Conservation (phyloP, 1,140 invertebrate genomes). For the Zaprionus nigranus region DNA sequence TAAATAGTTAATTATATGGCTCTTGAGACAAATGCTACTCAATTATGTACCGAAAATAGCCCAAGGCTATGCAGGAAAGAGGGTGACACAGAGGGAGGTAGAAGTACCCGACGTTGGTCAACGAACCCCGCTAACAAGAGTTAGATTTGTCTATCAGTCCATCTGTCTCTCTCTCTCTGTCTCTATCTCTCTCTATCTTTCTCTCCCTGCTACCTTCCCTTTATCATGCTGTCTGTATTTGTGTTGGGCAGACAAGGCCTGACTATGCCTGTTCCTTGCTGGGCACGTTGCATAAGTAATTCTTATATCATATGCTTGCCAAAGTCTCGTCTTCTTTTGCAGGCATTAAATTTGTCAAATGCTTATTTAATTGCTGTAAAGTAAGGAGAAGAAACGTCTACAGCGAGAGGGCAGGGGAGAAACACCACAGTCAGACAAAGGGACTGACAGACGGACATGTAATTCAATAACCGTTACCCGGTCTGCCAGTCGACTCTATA, state of each 20-base stretch:
- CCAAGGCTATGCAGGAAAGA: background rate
- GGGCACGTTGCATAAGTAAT: background rate
- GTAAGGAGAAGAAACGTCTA: conserved; percentile 15
- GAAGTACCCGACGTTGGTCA: conserved; percentile 2
- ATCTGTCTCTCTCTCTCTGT: background rate
- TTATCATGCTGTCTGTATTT: background rate
- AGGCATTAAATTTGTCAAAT: conserved; percentile 42
- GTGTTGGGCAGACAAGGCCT: background rate
- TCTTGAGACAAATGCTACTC: conserved; percentile 29
- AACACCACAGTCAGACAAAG: background rate
- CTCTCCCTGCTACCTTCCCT: no score
- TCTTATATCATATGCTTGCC: conserved; percentile 7
- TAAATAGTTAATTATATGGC: conserved; percentile 29
- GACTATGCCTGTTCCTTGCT: background rate
- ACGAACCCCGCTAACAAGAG: conserved; percentile 11
- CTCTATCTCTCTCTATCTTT: background rate
- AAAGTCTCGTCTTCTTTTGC: background rate
- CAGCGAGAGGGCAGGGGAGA: background rate
- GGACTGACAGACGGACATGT: conserved; percentile 35
- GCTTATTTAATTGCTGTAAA: conserved; percentile 49
- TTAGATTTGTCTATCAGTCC: background rate
- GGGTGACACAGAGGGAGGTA: background rate
- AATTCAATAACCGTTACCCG: conserved; percentile 67
- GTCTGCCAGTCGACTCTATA: conserved; percentile 62
- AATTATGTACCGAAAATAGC: conserved; percentile 29